A percentile compares a stretch with the other conserved stretches of the same genome.
Conservation (phyloP, 2,113 vertebrate species). For the Emydocephalus ijimae region DNA sequence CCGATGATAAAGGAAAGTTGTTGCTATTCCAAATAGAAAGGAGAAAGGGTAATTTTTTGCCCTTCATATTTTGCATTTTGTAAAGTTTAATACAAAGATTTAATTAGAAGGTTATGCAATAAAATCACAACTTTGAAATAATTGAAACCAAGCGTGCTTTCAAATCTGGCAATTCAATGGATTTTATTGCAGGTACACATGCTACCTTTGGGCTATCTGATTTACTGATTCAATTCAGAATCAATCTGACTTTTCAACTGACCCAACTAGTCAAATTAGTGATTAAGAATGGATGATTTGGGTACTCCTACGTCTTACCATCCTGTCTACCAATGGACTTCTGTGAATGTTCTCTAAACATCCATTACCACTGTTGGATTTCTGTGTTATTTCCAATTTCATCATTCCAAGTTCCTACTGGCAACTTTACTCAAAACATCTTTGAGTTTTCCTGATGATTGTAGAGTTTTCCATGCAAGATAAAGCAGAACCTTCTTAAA, state of each 20-base stretch:
- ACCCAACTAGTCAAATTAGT: not conserved
- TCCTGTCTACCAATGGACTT: not conserved
- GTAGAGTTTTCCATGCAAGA: not conserved
- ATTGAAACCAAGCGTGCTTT: not conserved
- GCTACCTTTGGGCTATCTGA: not conserved
- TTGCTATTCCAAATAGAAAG: not conserved
- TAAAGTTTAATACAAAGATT: not conserved
- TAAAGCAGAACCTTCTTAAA: not conserved
- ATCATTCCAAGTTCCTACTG: not conserved
- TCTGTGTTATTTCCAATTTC: not conserved
- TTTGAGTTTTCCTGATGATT: not conserved
- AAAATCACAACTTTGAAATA: not conserved
- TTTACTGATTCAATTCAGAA: not conserved
- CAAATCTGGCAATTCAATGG: not conserved
- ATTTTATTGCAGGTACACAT: not conserved
- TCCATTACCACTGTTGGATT: not conserved
- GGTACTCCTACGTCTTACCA: not conserved
- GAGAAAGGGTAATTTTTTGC: not conserved
- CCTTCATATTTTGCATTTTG: not conserved
- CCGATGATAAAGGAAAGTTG: not conserved
- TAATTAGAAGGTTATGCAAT: not conserved
- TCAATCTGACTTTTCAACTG: not conserved
- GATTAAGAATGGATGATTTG: not conserved
- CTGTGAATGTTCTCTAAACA: not conserved
- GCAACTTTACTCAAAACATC: not conserved